phyloP scores from a whole-genome alignment of 2,888 invertebrate species.

The Nephrotoma appendiculata region DNA sequence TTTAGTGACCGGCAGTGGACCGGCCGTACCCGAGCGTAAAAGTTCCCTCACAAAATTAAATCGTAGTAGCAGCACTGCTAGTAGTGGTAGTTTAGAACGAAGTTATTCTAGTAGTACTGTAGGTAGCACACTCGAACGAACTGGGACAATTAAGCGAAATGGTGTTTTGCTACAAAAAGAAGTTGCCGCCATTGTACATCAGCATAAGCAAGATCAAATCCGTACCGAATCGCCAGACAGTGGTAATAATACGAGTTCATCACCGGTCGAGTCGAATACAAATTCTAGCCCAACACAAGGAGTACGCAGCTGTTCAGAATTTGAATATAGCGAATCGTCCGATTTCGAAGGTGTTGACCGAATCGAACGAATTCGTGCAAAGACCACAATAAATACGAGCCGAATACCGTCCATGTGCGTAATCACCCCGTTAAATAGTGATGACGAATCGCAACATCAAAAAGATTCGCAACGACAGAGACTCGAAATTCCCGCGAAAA shows the following conservation, averaged over 20 bases:
- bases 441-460: slow-evolving; percentile 48
- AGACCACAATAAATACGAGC: slow-evolving; percentile 74
- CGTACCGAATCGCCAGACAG: slow-evolving; percentile 68
- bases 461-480: neutral
- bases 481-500: slow-evolving; percentile 6
- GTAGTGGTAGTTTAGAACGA: slow-evolving; percentile 42
- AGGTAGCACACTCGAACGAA: slow-evolving; percentile 30
- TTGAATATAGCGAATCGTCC: slow-evolving; percentile 75
- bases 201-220: slow-evolving; percentile 26
- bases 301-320: slow-evolving; percentile 54
- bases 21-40: slow-evolving; percentile 69
- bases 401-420: slow-evolving; percentile 87
- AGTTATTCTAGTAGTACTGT: slow-evolving; percentile 34
- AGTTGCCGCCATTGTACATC: slow-evolving; percentile 43
- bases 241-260: slow-evolving; percentile 67
- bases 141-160: slow-evolving; percentile 33
- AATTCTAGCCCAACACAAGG: slow-evolving; percentile 55
- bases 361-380: slow-evolving; percentile 69
- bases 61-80: slow-evolving; percentile 37
- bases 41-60: slow-evolving; percentile 53
- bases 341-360: slow-evolving; percentile 79
- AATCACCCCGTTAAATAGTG: slow-evolving; percentile 75
- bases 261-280: slow-evolving; percentile 54
- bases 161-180: slow-evolving; percentile 34
- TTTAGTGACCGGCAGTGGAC: slow-evolving; percentile 40